Percentiles rank a stretch among this genome's conserved stretches.
phyloP scores from a whole-genome alignment of 2,797 vertebrate species.

The Merluccius polli region DNA sequence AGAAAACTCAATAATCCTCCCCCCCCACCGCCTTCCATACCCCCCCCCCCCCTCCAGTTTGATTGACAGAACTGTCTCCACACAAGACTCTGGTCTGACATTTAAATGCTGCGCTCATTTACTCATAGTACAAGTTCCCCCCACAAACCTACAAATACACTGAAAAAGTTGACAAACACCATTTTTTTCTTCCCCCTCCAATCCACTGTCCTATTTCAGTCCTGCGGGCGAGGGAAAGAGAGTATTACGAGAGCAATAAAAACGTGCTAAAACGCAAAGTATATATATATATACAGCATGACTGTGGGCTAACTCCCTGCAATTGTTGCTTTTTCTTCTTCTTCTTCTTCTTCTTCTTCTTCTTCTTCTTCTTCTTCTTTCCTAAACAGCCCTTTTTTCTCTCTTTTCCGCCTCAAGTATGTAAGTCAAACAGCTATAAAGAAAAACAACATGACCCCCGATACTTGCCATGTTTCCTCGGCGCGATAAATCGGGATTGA shows the following conservation, averaged over 20 bases:
- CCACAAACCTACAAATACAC: conserved; percentile 43
- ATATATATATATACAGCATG: conserved; percentile 30
- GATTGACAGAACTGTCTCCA: conserved; percentile 17
- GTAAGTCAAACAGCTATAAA: conserved; percentile 50
- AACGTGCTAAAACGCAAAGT: conserved; percentile 29
- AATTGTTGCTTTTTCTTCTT: conserved; percentile 13
- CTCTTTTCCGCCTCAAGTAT: conserved; percentile 23
- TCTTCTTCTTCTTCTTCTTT: conserved; percentile 51
- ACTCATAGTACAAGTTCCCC: conserved; percentile 27
- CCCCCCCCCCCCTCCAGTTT: neutral
- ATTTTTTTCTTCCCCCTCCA: conserved; percentile 33
- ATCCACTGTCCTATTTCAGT: conserved; percentile 30
- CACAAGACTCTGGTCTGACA: conserved; percentile 35
- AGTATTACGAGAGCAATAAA: conserved; percentile 40
- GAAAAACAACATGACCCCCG: conserved; percentile 52
- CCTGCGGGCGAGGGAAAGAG: conserved; percentile 28
- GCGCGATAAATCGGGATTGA: conserved; percentile 61
- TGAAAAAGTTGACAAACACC: conserved; percentile 40
- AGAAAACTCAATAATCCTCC: conserved; percentile 46
- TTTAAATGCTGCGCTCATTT: conserved; percentile 32
- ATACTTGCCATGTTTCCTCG: conserved; percentile 49
- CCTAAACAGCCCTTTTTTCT: conserved; percentile 22
- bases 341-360: conserved; percentile 56
- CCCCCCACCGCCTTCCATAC: neutral
- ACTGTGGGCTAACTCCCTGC: neutral